Evolutionary conservation across 2,113 vertebrate genomes (phyloP).

Genomic region (Platysternon megacephalum): DNA sequence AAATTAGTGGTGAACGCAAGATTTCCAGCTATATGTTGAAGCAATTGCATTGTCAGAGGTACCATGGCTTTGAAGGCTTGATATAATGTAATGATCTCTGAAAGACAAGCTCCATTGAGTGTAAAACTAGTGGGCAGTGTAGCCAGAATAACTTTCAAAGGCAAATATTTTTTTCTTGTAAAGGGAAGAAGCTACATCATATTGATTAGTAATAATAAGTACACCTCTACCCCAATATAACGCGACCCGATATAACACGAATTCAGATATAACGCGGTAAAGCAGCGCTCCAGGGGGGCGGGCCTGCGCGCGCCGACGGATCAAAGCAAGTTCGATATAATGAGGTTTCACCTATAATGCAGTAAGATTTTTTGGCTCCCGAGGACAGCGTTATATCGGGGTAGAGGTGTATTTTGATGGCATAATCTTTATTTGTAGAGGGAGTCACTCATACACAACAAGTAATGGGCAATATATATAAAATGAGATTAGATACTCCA

Average conservation of each 20-base stretch:
- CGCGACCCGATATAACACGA: no score
- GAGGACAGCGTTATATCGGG: no score
- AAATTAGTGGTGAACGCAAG: constrained; percentile 62
- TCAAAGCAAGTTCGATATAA: no score
- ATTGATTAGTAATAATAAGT: not conserved
- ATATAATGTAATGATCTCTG: not conserved
- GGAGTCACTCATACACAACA: constrained; percentile 6
- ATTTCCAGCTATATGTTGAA: constrained; percentile 40
- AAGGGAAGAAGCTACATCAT: not conserved
- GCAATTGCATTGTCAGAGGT: constrained; percentile 29
- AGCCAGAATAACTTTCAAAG: not conserved
- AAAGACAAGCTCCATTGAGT: not conserved
- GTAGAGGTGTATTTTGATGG: not conserved
- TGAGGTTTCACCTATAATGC: no score
- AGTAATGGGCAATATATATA: not conserved
- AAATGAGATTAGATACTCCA: constrained; percentile 24
- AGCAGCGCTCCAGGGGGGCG: no score
- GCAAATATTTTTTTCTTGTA: not conserved
- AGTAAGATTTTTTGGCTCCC: no score
- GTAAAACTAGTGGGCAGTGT: not conserved
- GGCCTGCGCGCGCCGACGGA: no score
- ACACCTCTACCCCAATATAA: no score
- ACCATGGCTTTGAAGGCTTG: constrained; percentile 27
- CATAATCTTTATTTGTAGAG: not conserved
- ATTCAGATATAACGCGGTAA: no score